These are phyloP conservation scores for Ceramica pisi DNA, from an alignment of 2,888 invertebrate species.

Conservation along the genomic window DNA sequence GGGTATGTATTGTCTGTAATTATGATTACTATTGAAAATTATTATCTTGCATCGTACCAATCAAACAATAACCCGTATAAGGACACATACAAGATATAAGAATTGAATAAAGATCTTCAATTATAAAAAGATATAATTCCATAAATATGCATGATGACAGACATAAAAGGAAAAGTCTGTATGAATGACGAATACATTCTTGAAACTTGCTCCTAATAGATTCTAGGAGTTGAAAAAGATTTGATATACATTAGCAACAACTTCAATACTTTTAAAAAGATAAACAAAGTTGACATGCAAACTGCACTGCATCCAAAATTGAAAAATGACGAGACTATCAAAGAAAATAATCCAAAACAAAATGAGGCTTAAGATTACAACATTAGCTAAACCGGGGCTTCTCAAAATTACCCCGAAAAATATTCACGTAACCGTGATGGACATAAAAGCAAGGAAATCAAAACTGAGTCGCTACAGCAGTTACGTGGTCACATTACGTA, in stretches of 20 bases:
- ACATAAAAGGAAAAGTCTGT: slow-evolving; percentile 56
- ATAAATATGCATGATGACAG: slow-evolving; percentile 63
- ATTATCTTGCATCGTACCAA: slow-evolving; percentile 40
- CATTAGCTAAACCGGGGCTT: slow-evolving; percentile 69
- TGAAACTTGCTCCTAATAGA: slow-evolving; percentile 41
- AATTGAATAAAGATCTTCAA: slow-evolving; percentile 57
- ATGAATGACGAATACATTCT: slow-evolving; percentile 53
- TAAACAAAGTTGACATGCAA: background rate
- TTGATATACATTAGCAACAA: slow-evolving; percentile 15
- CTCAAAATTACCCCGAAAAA: slow-evolving; percentile 81
- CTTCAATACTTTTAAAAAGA: background rate
- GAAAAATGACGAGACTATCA: slow-evolving; percentile 17
- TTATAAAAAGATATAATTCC: slow-evolving; percentile 56
- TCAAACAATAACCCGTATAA: slow-evolving; percentile 60
- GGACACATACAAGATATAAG: slow-evolving; percentile 52
- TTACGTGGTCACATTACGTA: slow-evolving; percentile 88
- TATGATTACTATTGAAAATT: slow-evolving; percentile 19
- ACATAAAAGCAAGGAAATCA: slow-evolving; percentile 90
- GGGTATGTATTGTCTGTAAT: slow-evolving; percentile 4
- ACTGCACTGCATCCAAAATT: background rate
- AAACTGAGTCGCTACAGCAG: slow-evolving; percentile 86
- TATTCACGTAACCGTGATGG: slow-evolving; percentile 86
- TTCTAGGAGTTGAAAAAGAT: slow-evolving; percentile 24
- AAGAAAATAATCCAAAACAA: slow-evolving; percentile 40
- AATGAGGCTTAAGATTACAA: slow-evolving; percentile 57